Conservation (phyloP, 2,888 invertebrate species). For the Clepsis dumicolana region DNA sequence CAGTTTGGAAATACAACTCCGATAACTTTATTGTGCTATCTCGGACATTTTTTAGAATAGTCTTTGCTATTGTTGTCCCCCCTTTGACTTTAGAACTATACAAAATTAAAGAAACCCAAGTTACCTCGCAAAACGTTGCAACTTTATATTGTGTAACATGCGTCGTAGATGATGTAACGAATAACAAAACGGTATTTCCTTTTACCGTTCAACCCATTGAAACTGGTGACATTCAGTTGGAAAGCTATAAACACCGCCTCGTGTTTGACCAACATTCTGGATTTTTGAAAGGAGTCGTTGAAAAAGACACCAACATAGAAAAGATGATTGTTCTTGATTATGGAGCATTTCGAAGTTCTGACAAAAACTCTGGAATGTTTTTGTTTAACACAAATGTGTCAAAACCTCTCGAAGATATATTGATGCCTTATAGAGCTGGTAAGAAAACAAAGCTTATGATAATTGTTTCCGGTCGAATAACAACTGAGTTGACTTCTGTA, state of each 20-base stretch:
- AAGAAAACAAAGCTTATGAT: constrained; percentile 86
- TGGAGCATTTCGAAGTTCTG: constrained; percentile 94
- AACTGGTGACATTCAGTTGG: constrained; percentile 92
- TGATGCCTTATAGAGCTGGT: constrained; percentile 89
- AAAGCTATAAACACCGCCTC: constrained; percentile 92
- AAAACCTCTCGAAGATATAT: constrained; percentile 92
- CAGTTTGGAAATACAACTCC: constrained; percentile 70
- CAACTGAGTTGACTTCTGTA: constrained; percentile 93
- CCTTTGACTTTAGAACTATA: constrained; percentile 91
- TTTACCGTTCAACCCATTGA: constrained; percentile 88
- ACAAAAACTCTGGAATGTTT: constrained; percentile 97
- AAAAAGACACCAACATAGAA: constrained; percentile 74
- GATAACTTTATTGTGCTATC: constrained; percentile 69
- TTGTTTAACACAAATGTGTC: constrained; percentile 95
- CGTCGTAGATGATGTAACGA: constrained; percentile 57
- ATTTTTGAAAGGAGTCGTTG: constrained; percentile 91
- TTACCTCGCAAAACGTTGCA: constrained; percentile 67
- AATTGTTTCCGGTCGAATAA: constrained; percentile 93
- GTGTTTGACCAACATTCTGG: constrained; percentile 93
- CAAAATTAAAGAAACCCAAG: constrained; percentile 77
- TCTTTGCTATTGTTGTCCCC: constrained; percentile 91
- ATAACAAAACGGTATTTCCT: constrained; percentile 55
- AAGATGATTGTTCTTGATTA: constrained; percentile 87
- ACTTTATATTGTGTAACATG: constrained; percentile 69
- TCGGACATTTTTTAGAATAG: constrained; percentile 84